phyloP scores from a whole-genome alignment of 2,113 vertebrate species.

The Python bivittatus region DNA sequence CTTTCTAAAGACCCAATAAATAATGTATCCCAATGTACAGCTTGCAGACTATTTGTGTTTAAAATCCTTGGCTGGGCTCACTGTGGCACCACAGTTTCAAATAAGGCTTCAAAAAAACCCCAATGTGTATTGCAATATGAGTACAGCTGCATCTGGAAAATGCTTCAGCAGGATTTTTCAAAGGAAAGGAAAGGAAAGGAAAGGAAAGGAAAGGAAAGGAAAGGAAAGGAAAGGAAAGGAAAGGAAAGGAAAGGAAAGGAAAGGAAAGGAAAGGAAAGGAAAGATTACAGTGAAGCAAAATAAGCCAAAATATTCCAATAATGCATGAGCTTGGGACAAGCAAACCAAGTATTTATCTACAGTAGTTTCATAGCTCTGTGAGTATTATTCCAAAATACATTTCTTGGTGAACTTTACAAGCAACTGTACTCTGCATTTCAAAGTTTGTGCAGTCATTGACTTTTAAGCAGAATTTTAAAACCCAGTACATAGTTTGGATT shows the following conservation, averaged over 20 bases:
- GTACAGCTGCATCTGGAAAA: conserved; percentile 36
- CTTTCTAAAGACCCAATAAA: not conserved
- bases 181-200: not conserved
- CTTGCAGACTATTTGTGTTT: not conserved
- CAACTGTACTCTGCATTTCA: not conserved
- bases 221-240: not conserved
- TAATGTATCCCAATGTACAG: not conserved
- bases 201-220: not conserved
- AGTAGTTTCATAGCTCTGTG: conserved; percentile 57
- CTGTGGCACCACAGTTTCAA: conserved; percentile 9
- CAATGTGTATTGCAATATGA: not conserved
- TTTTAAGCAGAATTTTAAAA: not conserved
- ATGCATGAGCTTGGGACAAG: conserved; percentile 50
- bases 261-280: not conserved
- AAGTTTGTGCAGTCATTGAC: not conserved
- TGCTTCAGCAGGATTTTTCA: conserved; percentile 15
- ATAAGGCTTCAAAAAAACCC: not conserved
- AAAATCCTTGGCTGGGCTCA: not conserved
- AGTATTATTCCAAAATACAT: conserved; percentile 60
- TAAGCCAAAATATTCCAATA: conserved; percentile 58
- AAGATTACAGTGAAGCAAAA: not conserved
- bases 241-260: conserved; percentile 10
- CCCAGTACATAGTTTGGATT: not conserved
- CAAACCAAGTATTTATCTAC: conserved; percentile 54
- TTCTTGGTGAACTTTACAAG: conserved; percentile 35